These are phyloP conservation scores for Mus minutoides DNA, from an alignment of 2,797 vertebrate genomes.

Conservation along the genomic window DNA sequence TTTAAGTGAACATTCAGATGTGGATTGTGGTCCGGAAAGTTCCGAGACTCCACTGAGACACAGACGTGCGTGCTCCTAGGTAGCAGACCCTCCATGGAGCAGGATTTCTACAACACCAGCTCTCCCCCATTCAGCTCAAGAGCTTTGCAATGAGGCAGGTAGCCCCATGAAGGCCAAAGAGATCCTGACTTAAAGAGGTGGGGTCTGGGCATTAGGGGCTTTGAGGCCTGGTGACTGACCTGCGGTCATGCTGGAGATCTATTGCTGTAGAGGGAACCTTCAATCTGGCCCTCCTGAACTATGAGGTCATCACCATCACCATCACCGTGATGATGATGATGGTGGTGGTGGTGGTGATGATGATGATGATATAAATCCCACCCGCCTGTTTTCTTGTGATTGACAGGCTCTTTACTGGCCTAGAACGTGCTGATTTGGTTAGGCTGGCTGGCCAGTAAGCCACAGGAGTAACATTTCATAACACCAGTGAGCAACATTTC, in stretches of 20 bases:
- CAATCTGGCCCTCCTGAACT: background rate
- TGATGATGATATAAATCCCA: background rate
- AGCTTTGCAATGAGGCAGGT: background rate
- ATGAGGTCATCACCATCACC: too few relatives aligned
- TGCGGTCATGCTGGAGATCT: background rate
- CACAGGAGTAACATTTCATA: background rate
- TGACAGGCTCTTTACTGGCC: background rate
- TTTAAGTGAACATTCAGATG: background rate
- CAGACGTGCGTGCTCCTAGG: rapidly evolving
- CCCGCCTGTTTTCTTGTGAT: background rate
- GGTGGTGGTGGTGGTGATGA: too few relatives aligned
- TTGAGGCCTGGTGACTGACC: background rate
- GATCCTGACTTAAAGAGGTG: background rate
- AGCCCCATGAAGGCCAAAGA: background rate
- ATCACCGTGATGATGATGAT: too few relatives aligned
- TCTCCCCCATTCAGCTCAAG: background rate
- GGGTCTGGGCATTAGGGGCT: background rate
- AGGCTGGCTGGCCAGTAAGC: background rate
- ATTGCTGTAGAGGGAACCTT: background rate
- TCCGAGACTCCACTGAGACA: background rate
- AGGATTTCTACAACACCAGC: background rate
- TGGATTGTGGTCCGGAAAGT: background rate
- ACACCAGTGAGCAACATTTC: background rate
- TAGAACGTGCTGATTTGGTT: background rate
- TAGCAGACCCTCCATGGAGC: background rate